Base-by-base conservation (phyloP, 2,113 vertebrate species). In the Symphodus melops region DNA sequence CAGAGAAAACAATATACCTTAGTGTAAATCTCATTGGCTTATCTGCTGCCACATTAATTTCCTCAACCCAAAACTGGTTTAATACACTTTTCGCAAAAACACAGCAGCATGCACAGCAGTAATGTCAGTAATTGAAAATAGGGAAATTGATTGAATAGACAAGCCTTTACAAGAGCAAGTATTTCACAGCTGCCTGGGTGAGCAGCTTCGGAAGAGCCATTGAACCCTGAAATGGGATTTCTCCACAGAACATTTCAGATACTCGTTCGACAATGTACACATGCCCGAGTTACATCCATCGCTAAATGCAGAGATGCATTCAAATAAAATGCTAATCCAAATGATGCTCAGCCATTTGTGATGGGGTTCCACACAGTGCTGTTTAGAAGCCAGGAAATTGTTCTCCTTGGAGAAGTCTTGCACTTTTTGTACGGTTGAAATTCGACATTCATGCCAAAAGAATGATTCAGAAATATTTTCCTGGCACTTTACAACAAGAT, bases 141-240 rank as follows among this genome's bases (percentile, higher is more conserved):
- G 78, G 72, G 64, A 86, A 88, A 94, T 88, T 91, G 90, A 92
- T 92, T 91, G 83, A 89, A 88, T 73, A 82, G 90, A 92, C 84
- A 78, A 86, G 88, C 81, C 85, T 84, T 84, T 84, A 89, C 78
- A 87, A 60, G 53, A 71, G 72, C 76, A 68, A 84, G 84, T 84
- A 90, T 91, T 92, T 88, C 89, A 86, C 69, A 28, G 68, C 83
- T 78, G 84, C 77, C 75, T 33, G 77, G 83, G 82, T 87, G 80
- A 85, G 81, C 72, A 25, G 70, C 68, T 85, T 77, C 49, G 62
- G 66, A 88, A 88, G 79, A 92, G 88, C 87, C 76, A 84, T 86
- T 81, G 87, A 87, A 90, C 85, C 93, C 92, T 93, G 92, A 93
- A 94, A 94, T 94, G 86, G 88, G 88, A 89, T 92, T 92, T 91